Percentiles rank a stretch among this genome's conserved stretches.
Conservation (phyloP, 1,140 invertebrate species). For the Neodiprion pinetum region DNA sequence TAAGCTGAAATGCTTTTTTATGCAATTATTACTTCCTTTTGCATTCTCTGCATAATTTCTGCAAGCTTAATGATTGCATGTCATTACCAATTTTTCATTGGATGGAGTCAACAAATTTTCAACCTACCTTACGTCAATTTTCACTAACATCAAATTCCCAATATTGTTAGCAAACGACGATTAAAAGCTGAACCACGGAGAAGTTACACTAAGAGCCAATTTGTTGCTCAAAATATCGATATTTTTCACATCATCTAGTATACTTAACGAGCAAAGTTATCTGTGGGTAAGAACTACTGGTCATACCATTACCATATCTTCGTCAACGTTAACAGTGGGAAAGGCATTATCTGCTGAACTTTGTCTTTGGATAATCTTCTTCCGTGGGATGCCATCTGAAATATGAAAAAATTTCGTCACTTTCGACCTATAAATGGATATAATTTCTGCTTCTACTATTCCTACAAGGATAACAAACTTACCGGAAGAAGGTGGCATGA, state of each 20-base stretch:
- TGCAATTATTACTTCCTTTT: not conserved
- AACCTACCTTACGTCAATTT: conserved; percentile 48
- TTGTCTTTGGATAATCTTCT: conserved; percentile 58
- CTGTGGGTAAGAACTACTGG: conserved; percentile 36
- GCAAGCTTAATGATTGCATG: not conserved
- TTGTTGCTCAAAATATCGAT: conserved; percentile 27
- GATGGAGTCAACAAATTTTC: conserved; percentile 48
- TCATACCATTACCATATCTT: conserved; percentile 63
- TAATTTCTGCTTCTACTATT: conserved; percentile 3
- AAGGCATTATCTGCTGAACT: conserved; percentile 58
- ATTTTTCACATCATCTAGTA: conserved; percentile 15
- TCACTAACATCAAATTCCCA: conserved; percentile 27
- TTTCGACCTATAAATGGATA: not conserved
- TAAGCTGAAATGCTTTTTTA: not conserved
- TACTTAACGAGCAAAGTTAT: conserved; percentile 38
- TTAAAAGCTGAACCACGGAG: conserved; percentile 9
- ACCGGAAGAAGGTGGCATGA: conserved; percentile 57
- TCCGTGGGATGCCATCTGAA: conserved; percentile 55
- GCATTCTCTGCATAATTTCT: not conserved
- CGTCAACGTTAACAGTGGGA: conserved; percentile 57
- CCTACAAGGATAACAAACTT: conserved; percentile 26
- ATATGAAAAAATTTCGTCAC: not conserved
- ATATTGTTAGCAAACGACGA: conserved; percentile 2
- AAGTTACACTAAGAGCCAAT: conserved; percentile 22
- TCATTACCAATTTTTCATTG: conserved; percentile 20